phyloP scores from a whole-genome alignment of 2,113 vertebrate species.

The Acrocephalus kingi region DNA sequence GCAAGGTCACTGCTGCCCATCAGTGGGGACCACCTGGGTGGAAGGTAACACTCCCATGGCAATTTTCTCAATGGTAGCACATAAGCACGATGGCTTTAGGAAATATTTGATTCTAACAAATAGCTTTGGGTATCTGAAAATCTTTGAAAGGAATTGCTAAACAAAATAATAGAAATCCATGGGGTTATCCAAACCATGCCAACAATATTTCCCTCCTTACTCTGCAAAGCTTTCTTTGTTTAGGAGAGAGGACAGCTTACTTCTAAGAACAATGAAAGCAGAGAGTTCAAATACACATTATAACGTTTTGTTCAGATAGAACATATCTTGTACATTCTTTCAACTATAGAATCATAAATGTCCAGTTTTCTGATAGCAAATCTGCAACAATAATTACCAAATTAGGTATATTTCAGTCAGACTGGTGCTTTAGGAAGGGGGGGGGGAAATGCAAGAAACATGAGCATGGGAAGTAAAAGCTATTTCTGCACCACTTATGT shows the following conservation, averaged over 20 bases:
- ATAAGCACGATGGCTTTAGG: not conserved
- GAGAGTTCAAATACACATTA: not conserved
- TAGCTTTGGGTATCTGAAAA: not conserved
- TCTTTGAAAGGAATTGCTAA: not conserved
- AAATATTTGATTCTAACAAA: not conserved
- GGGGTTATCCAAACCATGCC: not conserved
- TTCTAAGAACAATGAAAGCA: not conserved
- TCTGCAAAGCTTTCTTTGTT: not conserved
- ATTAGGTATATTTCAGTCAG: not conserved
- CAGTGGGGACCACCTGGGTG: not conserved
- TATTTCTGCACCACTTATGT: not conserved
- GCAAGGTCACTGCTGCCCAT: slow-evolving; percentile 26
- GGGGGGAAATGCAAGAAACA: not conserved
- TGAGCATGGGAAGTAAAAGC: not conserved
- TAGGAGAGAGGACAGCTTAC: not conserved
- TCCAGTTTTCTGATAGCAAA: not conserved
- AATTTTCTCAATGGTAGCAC: not conserved
- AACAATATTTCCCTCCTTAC: not conserved
- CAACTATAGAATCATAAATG: not conserved
- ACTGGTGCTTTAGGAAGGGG: not conserved
- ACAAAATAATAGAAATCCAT: slow-evolving; percentile 9
- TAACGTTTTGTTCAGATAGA: not conserved
- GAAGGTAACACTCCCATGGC: not conserved
- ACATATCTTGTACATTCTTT: not conserved
- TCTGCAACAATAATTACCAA: not conserved